These are phyloP conservation scores for Dromiciops gliroides DNA, from an alignment of 2,113 vertebrate genomes.

Conservation along the genomic window DNA sequence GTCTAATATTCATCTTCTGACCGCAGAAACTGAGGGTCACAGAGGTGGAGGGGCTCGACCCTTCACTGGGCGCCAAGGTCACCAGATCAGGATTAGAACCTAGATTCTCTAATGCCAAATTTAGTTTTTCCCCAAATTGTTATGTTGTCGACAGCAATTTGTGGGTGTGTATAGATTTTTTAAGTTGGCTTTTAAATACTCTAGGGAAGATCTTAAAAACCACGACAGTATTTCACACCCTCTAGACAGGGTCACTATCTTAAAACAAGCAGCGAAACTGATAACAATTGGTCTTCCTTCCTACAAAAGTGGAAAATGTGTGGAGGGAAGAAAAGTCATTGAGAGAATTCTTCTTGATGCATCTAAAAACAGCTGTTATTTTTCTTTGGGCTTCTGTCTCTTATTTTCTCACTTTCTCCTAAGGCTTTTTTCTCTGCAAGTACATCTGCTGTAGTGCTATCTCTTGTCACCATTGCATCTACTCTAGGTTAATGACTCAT, in stretches of 20 bases:
- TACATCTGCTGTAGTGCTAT: slow-evolving; percentile 13
- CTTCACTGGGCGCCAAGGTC: neutral
- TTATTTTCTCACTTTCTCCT: slow-evolving; percentile 6
- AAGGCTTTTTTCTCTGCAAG: slow-evolving; percentile 46
- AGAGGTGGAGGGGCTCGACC: neutral
- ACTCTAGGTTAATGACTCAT: slow-evolving; percentile 23
- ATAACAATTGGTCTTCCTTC: neutral
- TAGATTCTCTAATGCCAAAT: neutral
- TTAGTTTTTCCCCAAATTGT: neutral
- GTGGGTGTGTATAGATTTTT: slow-evolving; percentile 35
- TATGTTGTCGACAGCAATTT: neutral
- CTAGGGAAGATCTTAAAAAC: slow-evolving; percentile 4
- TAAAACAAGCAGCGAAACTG: neutral
- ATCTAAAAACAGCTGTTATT: neutral
- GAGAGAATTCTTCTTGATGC: neutral
- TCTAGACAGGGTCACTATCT: neutral
- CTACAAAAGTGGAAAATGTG: neutral
- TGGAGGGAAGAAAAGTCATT: neutral
- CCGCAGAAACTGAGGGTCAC: neutral
- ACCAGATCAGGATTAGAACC: neutral
- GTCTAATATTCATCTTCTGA: neutral
- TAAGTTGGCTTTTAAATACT: neutral
- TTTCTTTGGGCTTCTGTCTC: neutral
- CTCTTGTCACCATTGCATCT: slow-evolving; percentile 44
- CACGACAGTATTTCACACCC: slow-evolving; percentile 11